Conservation (phyloP, 2,888 invertebrate species). For the Argyra leucocephala region DNA sequence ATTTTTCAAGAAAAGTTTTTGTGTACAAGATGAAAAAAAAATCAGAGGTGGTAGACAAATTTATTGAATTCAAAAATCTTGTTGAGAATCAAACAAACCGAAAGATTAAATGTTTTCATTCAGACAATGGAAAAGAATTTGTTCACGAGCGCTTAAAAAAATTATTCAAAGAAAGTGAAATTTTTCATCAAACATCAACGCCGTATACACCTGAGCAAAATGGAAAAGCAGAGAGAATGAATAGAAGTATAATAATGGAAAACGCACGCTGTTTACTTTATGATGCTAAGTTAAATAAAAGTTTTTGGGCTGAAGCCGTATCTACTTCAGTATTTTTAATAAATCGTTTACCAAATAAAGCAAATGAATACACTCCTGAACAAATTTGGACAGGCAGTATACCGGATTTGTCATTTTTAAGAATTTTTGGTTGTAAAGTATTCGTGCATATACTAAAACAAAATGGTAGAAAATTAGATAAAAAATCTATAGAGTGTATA, state of each 20-base stretch:
- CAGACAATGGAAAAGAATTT: conserved; percentile 31
- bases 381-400: conserved; percentile 25
- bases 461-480: conserved; percentile 20
- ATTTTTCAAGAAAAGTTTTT: conserved; percentile 22
- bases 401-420: conserved; percentile 11
- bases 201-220: conserved; percentile 37
- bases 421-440: conserved; percentile 16
- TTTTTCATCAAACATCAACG: conserved; percentile 26
- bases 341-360: conserved; percentile 27
- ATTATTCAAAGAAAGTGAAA: conserved; percentile 26
- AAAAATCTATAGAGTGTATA: conserved; percentile 19
- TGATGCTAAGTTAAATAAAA: conserved; percentile 24
- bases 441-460: conserved; percentile 19
- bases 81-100: conserved; percentile 26
- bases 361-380: conserved; percentile 27
- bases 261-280: conserved; percentile 28
- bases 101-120: conserved; percentile 25
- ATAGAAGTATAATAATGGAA: conserved; percentile 33
- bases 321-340: conserved; percentile 34
- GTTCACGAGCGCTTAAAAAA: conserved; percentile 24
- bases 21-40: conserved; percentile 25
- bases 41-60: conserved; percentile 20
- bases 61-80: conserved; percentile 18
- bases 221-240: conserved; percentile 34
- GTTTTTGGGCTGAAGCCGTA: conserved; percentile 38